Evolutionary conservation across 2,113 vertebrate genomes (phyloP).

Genomic region (Percopsis transmontana): DNA sequence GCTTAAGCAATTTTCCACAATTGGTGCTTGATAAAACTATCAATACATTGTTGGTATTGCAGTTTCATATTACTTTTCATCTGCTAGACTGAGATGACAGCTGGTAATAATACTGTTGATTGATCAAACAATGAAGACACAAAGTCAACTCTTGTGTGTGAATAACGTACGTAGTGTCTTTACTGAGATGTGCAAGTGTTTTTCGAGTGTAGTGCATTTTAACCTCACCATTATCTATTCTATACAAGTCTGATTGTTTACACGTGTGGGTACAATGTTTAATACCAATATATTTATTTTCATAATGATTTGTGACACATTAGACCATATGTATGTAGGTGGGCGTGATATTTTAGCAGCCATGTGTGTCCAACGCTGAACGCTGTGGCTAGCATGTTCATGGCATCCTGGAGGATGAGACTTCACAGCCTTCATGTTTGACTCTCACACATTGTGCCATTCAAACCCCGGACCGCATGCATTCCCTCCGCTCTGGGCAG

Average conservation of each 20-base stretch:
- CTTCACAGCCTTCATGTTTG: constrained; percentile 65
- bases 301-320: no score
- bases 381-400: constrained; percentile 3
- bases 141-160: no score
- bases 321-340: no score
- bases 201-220: no score
- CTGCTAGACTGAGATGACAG: not conserved
- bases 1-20: not conserved
- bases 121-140: not conserved
- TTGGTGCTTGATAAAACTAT: not conserved
- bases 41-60: not conserved
- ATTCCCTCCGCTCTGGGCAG: constrained; percentile 76
- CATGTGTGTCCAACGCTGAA: constrained; percentile 13
- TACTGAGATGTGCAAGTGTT: no score
- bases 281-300: no score
- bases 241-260: no score
- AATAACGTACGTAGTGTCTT: no score
- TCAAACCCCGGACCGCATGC: constrained; percentile 71
- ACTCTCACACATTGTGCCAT: constrained; percentile 65
- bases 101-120: not conserved
- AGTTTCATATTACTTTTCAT: not conserved
- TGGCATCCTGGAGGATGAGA: constrained; percentile 38
- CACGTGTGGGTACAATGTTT: no score
- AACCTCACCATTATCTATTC: no score
- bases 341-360: not conserved